A percentile compares a stretch with the other conserved stretches of the same genome.
These are phyloP conservation scores for Drosophila navojoa DNA, from an alignment of 1,140 invertebrate species.

Conservation along the genomic window DNA sequence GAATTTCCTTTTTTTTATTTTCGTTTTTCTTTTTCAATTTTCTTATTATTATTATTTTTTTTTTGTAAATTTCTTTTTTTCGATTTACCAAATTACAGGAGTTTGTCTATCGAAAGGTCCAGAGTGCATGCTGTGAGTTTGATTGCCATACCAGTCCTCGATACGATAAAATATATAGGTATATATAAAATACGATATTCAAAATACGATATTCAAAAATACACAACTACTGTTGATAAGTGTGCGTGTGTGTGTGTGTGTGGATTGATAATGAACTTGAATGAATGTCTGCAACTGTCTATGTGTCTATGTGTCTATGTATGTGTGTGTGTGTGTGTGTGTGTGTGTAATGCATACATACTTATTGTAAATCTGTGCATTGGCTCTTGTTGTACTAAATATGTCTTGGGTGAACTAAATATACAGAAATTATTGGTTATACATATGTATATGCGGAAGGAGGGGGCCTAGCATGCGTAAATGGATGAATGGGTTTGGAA, in stretches of 20 bases:
- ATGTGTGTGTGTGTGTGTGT: neutral
- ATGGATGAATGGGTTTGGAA: neutral
- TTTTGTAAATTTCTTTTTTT: neutral
- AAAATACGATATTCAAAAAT: conserved; percentile 39
- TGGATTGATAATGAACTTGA: conserved; percentile 2
- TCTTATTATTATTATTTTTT: neutral
- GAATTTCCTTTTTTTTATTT: neutral
- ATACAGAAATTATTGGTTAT: too few relatives aligned
- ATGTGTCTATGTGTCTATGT: conserved; percentile 1
- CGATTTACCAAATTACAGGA: conserved; percentile 14
- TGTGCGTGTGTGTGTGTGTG: conserved; percentile 12
- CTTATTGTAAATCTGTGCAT: conserved; percentile 24
- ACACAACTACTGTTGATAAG: conserved; percentile 25
- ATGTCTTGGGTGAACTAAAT: conserved; percentile 1
- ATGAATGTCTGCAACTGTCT: neutral
- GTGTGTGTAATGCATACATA: conserved; percentile 27
- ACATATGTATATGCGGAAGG: neutral
- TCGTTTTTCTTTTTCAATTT: neutral
- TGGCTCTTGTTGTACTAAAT: neutral
- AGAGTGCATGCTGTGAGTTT: conserved; percentile 44
- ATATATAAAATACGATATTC: conserved; percentile 24
- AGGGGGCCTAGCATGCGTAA: conserved; percentile 10
- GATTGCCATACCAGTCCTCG: conserved; percentile 41
- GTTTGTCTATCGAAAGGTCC: conserved; percentile 18
- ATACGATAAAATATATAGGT: conserved; percentile 37